Evolutionary conservation across 2,797 vertebrate genomes (phyloP).

Genomic region (Siniperca scherzeri): DNA sequence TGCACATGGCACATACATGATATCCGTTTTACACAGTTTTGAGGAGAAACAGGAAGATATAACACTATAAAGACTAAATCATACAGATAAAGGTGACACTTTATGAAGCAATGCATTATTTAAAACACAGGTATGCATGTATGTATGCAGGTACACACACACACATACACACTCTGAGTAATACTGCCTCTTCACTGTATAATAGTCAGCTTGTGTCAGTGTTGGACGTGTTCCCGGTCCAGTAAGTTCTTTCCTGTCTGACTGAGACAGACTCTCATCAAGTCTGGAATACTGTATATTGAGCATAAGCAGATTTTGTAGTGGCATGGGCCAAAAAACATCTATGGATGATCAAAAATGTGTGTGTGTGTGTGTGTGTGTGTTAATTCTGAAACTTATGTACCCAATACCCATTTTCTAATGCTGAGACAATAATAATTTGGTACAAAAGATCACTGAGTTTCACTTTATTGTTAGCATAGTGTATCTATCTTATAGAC

Average conservation of each 20-base stretch:
- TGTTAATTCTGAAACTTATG: background rate
- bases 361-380: background rate
- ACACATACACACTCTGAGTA: background rate
- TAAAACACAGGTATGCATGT: background rate
- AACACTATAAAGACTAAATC: background rate
- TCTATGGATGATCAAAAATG: background rate
- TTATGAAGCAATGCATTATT: background rate
- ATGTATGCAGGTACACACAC: background rate
- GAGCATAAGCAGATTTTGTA: background rate
- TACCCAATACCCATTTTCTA: background rate
- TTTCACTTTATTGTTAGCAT: background rate
- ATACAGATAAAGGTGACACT: background rate
- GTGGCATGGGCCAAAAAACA: background rate
- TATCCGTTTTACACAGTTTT: background rate
- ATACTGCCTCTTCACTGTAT: background rate
- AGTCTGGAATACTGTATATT: constrained; percentile 10
- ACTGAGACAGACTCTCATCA: background rate
- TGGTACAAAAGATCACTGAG: background rate
- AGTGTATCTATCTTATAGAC: background rate
- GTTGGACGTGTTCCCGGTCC: background rate
- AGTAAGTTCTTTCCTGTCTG: background rate
- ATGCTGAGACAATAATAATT: background rate
- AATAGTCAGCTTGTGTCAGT: background rate
- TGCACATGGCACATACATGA: background rate
- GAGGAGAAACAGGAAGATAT: background rate